phyloP scores from a whole-genome alignment of 2,113 vertebrate genomes.

The Oncorhynchus masou region DNA sequence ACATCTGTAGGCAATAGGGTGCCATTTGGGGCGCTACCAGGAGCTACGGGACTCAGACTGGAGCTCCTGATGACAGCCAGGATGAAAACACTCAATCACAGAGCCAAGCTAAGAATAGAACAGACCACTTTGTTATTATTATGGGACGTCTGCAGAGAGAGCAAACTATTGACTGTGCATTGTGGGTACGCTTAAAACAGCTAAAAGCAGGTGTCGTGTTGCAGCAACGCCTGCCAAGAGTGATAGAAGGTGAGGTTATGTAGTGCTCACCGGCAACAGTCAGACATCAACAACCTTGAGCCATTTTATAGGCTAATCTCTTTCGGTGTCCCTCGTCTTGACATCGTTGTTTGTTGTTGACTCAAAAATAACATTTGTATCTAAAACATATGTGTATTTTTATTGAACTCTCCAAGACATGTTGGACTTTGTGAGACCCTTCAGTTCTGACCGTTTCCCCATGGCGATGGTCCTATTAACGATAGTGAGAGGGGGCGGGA shows the following conservation, averaged over 20 bases:
- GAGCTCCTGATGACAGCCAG: conserved; percentile 3
- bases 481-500: neutral
- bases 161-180: conserved; percentile 31
- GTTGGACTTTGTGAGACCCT: neutral
- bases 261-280: too few relatives aligned
- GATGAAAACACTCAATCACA: conserved; percentile 30
- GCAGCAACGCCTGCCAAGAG: too few relatives aligned
- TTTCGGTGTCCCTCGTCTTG: neutral
- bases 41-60: neutral
- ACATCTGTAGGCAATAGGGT: too few relatives aligned
- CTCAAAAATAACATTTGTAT: neutral
- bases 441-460: conserved; percentile 21
- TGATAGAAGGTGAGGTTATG: too few relatives aligned
- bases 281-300: neutral
- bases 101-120: conserved; percentile 35
- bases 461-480: conserved; percentile 4
- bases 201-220: neutral
- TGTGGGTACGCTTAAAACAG: neutral
- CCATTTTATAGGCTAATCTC: neutral
- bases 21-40: too few relatives aligned
- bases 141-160: conserved; percentile 21
- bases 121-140: conserved; percentile 46
- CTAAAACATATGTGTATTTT: neutral
- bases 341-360: too few relatives aligned
- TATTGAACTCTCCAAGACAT: neutral